phyloP scores from a whole-genome alignment of 2,113 vertebrate species.

The Myanophis thanlyinensis region DNA sequence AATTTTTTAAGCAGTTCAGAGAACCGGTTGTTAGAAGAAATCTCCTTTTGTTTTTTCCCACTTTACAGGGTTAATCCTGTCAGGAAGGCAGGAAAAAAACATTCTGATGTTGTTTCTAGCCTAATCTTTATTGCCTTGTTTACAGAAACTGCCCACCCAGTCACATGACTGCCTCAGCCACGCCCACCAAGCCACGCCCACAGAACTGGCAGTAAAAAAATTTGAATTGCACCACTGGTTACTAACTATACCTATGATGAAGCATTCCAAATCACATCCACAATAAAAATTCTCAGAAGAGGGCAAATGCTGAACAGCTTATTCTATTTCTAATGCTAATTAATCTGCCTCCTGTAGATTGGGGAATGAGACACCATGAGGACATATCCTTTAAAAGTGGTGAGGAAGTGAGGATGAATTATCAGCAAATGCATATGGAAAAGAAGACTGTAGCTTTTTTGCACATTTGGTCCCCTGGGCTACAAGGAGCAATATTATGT shows the following conservation, averaged over 20 bases:
- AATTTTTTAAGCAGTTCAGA: no score
- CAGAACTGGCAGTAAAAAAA: no score
- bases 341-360: not conserved
- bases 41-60: no score
- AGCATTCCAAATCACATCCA: not conserved
- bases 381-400: not conserved
- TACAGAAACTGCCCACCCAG: no score
- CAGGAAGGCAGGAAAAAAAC: no score
- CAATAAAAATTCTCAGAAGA: not conserved
- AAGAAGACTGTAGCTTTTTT: not conserved
- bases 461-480: not conserved
- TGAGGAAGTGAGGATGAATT: not conserved
- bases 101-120: no score
- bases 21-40: no score
- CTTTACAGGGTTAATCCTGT: no score
- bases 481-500: not conserved
- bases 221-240: no score
- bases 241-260: not conserved
- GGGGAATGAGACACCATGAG: not conserved
- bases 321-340: not conserved
- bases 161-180: no score
- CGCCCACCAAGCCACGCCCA: no score
- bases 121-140: no score
- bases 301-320: not conserved
- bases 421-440: not conserved